These are phyloP conservation scores for Mycalesis mineus DNA, from an alignment of 2,888 invertebrate genomes.

Conservation along the genomic window DNA sequence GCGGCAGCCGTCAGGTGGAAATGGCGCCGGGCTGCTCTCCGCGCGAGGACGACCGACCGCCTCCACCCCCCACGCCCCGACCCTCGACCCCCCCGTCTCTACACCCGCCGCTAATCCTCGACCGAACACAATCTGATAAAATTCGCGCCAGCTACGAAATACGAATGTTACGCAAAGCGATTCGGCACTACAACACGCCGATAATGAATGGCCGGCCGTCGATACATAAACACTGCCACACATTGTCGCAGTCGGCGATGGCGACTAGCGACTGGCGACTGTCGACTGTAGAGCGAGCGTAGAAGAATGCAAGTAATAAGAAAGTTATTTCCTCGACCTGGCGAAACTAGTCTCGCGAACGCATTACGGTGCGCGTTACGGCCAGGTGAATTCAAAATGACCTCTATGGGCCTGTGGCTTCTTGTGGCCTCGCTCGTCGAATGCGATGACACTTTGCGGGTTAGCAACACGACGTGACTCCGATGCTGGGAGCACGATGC, in stretches of 20 bases:
- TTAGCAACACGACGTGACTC: slow-evolving; percentile 70
- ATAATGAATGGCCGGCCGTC: slow-evolving; percentile 71
- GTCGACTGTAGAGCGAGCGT: slow-evolving; percentile 52
- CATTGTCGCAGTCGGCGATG: slow-evolving; percentile 42
- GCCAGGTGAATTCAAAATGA: slow-evolving; percentile 78
- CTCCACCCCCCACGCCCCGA: slow-evolving; percentile 45
- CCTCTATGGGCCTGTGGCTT: slow-evolving; percentile 77
- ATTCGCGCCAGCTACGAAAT: slow-evolving; percentile 77
- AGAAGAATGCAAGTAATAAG: slow-evolving; percentile 62
- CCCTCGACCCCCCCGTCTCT: slow-evolving; percentile 39
- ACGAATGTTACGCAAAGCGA: slow-evolving; percentile 76
- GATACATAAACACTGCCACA: slow-evolving; percentile 53
- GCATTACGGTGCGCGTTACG: slow-evolving; percentile 74
- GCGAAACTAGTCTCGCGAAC: slow-evolving; percentile 77
- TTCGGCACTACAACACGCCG: slow-evolving; percentile 65
- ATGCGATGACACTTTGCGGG: slow-evolving; percentile 75
- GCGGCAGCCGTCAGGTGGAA: slow-evolving; percentile 79
- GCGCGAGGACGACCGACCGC: slow-evolving; percentile 59
- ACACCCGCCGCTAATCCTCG: slow-evolving; percentile 68
- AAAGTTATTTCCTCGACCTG: slow-evolving; percentile 77
- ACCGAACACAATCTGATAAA: slow-evolving; percentile 76
- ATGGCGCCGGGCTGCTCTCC: slow-evolving; percentile 66
- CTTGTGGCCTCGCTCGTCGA: slow-evolving; percentile 72
- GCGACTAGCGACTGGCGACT: too few relatives aligned
- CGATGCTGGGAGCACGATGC: slow-evolving; percentile 59